Evolutionary conservation across 2,888 invertebrate genomes (phyloP), one percentile per base, ranked within the genome.

Genomic region (Hydraecia micacea): DNA sequence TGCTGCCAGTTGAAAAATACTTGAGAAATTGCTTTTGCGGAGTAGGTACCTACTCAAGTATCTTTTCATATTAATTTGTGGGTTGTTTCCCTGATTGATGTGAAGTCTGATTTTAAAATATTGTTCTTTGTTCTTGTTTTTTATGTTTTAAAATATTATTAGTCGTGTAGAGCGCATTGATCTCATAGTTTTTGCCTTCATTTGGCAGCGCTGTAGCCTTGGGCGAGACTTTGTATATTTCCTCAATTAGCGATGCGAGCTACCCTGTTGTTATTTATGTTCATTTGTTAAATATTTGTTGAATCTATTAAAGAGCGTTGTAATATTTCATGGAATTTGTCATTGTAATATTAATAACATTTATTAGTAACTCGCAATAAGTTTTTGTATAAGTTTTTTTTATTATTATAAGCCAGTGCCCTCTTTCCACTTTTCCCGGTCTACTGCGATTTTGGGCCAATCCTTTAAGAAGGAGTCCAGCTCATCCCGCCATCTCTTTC

Each of bases 111-210:
- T 86, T 88, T 75, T 73, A 80, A 86, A 87, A 88, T 87, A 91
- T 93, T 92, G 90, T 90, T 91, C 94, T 93, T 94, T 94, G 93
- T 95, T 93, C 92, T 91, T 89, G 83, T 89, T 93, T 94, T 93
- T 91, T 90, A 78, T 86, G 79, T 91, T 91, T 90, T 90, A 90
- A 92, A 90, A 91, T 85, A 80, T 92, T 92, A 90, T 93, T 91
- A 94, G 93, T 93, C 93, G 93, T 91, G 87, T 89, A 81, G 88
- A 93, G 96, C 94, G 92, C 93, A 93, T 92, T 95, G 94, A 96
- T 91, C 95, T 92, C 93, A 87, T 88, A 87, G 91, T 94, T 94
- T 95, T 96, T 95, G 95, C 92, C 90, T 92, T 93, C 92, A 94
- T 95, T 95, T 93, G 91, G 90, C 90, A 88, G 91, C 91, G 90